These are phyloP conservation scores for Opisthograptis luteolata DNA, from an alignment of 2,888 invertebrate genomes.

Conservation along the genomic window DNA sequence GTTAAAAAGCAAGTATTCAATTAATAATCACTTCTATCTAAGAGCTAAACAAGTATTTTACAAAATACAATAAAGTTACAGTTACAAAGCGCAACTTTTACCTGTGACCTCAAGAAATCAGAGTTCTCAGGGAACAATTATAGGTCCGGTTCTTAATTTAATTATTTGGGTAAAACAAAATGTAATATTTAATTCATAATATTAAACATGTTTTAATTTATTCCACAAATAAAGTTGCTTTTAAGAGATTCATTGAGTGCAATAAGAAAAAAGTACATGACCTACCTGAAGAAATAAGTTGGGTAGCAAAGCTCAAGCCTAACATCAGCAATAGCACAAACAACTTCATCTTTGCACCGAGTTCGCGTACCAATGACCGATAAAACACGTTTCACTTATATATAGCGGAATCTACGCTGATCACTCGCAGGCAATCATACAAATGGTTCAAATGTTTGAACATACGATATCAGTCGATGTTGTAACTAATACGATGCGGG, in stretches of 20 bases:
- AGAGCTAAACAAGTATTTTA: too few relatives aligned
- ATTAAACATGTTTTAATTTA: too few relatives aligned
- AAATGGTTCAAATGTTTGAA: conserved; percentile 44
- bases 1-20: conserved; percentile 16
- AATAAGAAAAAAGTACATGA: conserved; percentile 10
- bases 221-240: too few relatives aligned
- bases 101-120: too few relatives aligned
- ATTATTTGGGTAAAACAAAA: too few relatives aligned
- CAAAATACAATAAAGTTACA: too few relatives aligned
- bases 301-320: conserved; percentile 48
- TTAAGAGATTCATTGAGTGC: neutral
- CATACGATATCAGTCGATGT: conserved; percentile 35
- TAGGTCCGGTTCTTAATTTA: too few relatives aligned
- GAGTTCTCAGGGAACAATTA: too few relatives aligned
- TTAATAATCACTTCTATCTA: too few relatives aligned
- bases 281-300: conserved; percentile 62
- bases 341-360: conserved; percentile 58
- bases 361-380: conserved; percentile 40
- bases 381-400: conserved; percentile 43
- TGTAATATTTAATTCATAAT: too few relatives aligned
- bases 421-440: conserved; percentile 33
- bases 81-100: too few relatives aligned
- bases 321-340: conserved; percentile 51
- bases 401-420: conserved; percentile 43
- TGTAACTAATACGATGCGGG: conserved; percentile 42